phyloP scores from a whole-genome alignment of 2,113 vertebrate species.

The Archocentrus centrarchus region DNA sequence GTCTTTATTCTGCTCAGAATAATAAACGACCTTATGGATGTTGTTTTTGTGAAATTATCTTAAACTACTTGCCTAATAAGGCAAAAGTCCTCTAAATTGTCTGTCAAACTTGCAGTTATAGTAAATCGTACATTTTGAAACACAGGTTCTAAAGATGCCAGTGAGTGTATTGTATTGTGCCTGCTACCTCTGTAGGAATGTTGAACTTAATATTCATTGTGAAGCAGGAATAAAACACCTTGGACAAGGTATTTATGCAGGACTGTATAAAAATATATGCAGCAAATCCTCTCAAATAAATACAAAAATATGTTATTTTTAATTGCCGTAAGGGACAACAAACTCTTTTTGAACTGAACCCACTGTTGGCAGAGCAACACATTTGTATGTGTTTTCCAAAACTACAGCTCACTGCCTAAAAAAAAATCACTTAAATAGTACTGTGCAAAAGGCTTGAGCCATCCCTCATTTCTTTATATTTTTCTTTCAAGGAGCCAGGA shows the following conservation, averaged over 20 bases:
- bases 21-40: not conserved
- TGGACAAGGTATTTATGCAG: not conserved
- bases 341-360: too few relatives aligned
- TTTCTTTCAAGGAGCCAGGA: too few relatives aligned
- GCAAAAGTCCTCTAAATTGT: not conserved
- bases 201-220: not conserved
- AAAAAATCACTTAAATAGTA: too few relatives aligned
- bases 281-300: too few relatives aligned
- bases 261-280: too few relatives aligned
- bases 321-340: too few relatives aligned
- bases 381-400: too few relatives aligned
- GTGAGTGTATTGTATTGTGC: not conserved
- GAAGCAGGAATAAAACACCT: not conserved
- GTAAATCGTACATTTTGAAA: not conserved
- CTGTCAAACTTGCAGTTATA: fast-evolving
- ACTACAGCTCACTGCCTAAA: too few relatives aligned
- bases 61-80: not conserved
- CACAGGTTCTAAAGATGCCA: not conserved
- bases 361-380: too few relatives aligned
- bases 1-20: not conserved
- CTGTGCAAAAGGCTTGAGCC: too few relatives aligned
- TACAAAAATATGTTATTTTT: too few relatives aligned
- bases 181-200: not conserved
- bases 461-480: too few relatives aligned
- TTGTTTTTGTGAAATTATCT: constrained; percentile 5